Percentiles rank a stretch among this genome's conserved stretches.
phyloP scores from a whole-genome alignment of 1,140 invertebrate species.

The Psix sp. region DNA sequence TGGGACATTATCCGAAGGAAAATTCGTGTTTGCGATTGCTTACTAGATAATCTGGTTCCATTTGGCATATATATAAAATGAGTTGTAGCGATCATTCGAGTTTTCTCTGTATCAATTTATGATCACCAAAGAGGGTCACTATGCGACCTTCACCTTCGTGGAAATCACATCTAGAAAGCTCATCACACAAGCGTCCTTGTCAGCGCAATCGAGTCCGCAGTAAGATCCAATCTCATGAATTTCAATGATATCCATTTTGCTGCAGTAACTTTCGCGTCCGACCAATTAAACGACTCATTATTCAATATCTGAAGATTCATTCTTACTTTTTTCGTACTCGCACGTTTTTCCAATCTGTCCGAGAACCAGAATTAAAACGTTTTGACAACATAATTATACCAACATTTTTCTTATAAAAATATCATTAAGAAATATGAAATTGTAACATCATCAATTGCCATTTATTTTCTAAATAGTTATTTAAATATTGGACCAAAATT shows the following conservation, averaged over 20 bases:
- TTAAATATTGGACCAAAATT: too few species aligned
- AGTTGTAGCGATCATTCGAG: conserved; percentile 1
- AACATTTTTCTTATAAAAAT: conserved; percentile 3
- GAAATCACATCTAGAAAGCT: conserved; percentile 54
- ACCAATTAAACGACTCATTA: conserved; percentile 43
- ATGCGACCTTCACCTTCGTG: conserved; percentile 54
- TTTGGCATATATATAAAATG: neutral
- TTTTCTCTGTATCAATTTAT: conserved; percentile 47
- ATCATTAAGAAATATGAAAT: too few species aligned
- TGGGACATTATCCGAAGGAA: conserved; percentile 13
- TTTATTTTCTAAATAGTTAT: too few species aligned
- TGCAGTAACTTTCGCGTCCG: conserved; percentile 45
- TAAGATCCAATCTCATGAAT: conserved; percentile 49
- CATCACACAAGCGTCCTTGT: conserved; percentile 35
- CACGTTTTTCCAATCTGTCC: conserved; percentile 4
- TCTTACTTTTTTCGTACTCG: conserved; percentile 13
- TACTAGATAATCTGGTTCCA: conserved; percentile 29
- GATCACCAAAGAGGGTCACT: conserved; percentile 33
- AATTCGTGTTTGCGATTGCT: conserved; percentile 6
- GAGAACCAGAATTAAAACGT: conserved; percentile 18
- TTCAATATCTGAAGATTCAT: conserved; percentile 12
- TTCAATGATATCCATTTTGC: conserved; percentile 43
- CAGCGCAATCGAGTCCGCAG: conserved; percentile 31
- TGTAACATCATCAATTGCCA: too few species aligned
- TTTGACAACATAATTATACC: conserved; percentile 19